A percentile compares a stretch with the other conserved stretches of the same genome.
These are phyloP conservation scores for Enoplosus armatus DNA, from an alignment of 2,797 vertebrate genomes.

Conservation along the genomic window DNA sequence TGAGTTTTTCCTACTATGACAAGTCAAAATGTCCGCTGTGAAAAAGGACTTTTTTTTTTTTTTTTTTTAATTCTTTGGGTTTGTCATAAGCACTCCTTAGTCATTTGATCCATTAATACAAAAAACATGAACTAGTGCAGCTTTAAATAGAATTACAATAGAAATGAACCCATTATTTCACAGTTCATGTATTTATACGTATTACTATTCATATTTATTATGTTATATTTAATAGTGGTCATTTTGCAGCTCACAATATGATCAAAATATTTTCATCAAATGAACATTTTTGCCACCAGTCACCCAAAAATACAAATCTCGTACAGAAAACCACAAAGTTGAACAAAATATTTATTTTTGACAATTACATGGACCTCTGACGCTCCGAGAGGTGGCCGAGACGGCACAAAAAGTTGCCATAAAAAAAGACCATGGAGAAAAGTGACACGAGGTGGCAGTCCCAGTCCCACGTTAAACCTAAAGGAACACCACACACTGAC, in stretches of 20 bases:
- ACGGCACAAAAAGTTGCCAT: conserved; percentile 62
- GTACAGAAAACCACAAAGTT: conserved; percentile 38
- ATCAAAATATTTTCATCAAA: too few species aligned
- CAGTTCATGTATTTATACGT: background rate
- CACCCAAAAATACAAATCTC: conserved; percentile 3
- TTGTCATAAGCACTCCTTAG: too few species aligned
- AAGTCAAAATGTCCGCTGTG: background rate
- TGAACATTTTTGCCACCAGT: background rate
- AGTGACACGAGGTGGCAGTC: conserved; percentile 46
- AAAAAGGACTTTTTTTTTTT: too few species aligned
- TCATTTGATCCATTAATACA: background rate
- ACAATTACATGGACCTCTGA: conserved; percentile 64
- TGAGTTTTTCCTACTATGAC: background rate
- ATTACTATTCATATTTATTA: background rate
- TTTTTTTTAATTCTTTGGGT: too few species aligned
- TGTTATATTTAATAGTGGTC: background rate
- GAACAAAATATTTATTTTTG: conserved; percentile 80
- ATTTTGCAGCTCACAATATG: background rate
- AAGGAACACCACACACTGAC: conserved; percentile 44
- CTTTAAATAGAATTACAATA: background rate
- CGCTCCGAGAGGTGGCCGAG: conserved; percentile 45
- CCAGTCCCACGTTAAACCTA: conserved; percentile 32
- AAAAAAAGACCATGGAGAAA: conserved; percentile 47
- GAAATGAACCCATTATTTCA: background rate
- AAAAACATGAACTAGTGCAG: background rate